A percentile compares a stretch with the other conserved stretches of the same genome.
These are phyloP conservation scores for Campylomormyrus numenius DNA, from an alignment of 2,113 vertebrate species.

Conservation along the genomic window DNA sequence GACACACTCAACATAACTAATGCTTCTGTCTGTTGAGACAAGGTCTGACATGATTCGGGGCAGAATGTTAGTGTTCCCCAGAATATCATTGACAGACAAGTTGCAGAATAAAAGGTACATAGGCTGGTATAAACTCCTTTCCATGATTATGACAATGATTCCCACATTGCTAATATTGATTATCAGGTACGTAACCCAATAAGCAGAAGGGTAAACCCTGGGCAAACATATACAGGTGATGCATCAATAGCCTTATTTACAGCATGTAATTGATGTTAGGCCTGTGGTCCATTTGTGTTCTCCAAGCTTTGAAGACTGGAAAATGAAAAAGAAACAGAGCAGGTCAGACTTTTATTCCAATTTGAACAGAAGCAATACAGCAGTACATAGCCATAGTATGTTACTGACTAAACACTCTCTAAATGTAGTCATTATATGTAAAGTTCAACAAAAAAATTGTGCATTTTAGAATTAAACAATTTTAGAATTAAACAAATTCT, in stretches of 20 bases:
- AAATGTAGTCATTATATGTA: background rate
- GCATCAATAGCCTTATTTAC: slow-evolving; percentile 43
- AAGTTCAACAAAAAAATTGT: background rate
- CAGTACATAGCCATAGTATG: background rate
- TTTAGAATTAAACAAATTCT: background rate
- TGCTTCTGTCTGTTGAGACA: slow-evolving; percentile 34
- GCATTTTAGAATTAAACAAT: background rate
- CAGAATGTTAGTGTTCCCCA: slow-evolving; percentile 40
- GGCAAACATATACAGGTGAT: slow-evolving; percentile 27
- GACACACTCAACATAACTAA: slow-evolving; percentile 44
- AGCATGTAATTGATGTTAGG: slow-evolving; percentile 36
- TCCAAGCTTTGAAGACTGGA: background rate
- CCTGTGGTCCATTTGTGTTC: slow-evolving; percentile 38
- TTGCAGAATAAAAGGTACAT: slow-evolving; percentile 52
- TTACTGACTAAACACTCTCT: background rate
- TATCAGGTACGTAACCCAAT: slow-evolving; percentile 33
- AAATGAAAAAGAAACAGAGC: background rate
- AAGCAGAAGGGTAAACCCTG: slow-evolving; percentile 40
- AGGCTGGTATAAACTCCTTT: slow-evolving; percentile 44
- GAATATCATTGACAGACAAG: slow-evolving; percentile 41
- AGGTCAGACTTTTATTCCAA: background rate
- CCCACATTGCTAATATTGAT: slow-evolving; percentile 39
- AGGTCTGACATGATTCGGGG: slow-evolving; percentile 40
- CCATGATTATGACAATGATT: slow-evolving; percentile 20
- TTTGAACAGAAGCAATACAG: background rate